Conservation (phyloP, 2,797 vertebrate species). For the Tenualosa ilisha region DNA sequence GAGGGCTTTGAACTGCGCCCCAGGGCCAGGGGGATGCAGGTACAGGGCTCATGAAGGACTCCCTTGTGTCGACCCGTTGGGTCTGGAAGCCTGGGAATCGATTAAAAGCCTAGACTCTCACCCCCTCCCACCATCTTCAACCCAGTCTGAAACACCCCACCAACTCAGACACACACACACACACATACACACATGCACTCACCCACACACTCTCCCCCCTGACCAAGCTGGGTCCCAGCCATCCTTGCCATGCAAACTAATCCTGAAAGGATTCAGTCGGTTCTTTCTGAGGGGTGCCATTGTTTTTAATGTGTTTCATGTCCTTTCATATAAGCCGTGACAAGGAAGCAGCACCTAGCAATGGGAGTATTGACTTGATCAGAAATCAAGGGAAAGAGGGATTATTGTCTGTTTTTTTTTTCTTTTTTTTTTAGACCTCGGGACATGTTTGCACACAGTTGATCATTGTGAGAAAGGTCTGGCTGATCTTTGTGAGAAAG, state of each 20-base stretch:
- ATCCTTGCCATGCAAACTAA: slow-evolving; percentile 70
- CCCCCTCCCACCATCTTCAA: background rate
- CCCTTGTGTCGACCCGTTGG: slow-evolving; percentile 62
- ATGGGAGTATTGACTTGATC: slow-evolving; percentile 74
- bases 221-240: slow-evolving; percentile 44
- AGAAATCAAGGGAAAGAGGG: slow-evolving; percentile 62
- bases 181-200: background rate
- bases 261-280: slow-evolving; percentile 65
- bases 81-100: slow-evolving; percentile 66
- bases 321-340: slow-evolving; percentile 46
- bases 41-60: slow-evolving; percentile 63
- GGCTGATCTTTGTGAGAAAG: slow-evolving; percentile 60
- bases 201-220: slow-evolving; percentile 44
- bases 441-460: slow-evolving; percentile 37
- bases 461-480: slow-evolving; percentile 48
- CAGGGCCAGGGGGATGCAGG: slow-evolving; percentile 46
- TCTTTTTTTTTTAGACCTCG: slow-evolving; percentile 31
- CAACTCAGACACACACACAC: background rate
- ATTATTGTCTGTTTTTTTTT: slow-evolving; percentile 56
- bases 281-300: slow-evolving; percentile 60
- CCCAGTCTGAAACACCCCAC: background rate
- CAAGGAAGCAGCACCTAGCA: slow-evolving; percentile 53
- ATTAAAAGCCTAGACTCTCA: slow-evolving; percentile 49
- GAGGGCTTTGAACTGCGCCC: slow-evolving; percentile 55
- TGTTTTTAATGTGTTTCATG: slow-evolving; percentile 60